Evolutionary conservation across 2,888 invertebrate species (phyloP), one percentile per base, ranked within the genome.

Genomic region (Steinernema scapterisci): DNA sequence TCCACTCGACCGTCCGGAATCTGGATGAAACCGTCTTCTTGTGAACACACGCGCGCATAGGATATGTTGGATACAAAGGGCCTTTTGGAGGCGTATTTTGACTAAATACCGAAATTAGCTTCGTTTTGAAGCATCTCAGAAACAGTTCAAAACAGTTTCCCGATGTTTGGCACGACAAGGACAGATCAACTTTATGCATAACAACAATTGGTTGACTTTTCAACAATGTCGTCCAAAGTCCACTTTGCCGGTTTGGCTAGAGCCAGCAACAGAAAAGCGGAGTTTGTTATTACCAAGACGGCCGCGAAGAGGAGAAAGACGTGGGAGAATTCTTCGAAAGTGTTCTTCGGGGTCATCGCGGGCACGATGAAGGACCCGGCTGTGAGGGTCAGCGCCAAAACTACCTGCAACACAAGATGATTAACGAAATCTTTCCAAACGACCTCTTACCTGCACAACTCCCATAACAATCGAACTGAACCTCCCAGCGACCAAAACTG

Each of bases 331-430:
- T 77, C 44, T n/a, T 56, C 52, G 70, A 73, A 72, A n/a, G 44
- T 73, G 43, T 74, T 74, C 23, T 76, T 38, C 9, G 73, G 73
- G 0, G 83, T 83, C 56, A 84, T 70, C 0, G 79, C 80, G 6
- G 83, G 84, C 0, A 83, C 81, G 11, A 83, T 70, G 75, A 83
- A 84, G 0, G 82, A 82, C 7, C 83, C 83, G 31, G 77, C 75
- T 74, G 81, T 80, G 16, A 84, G 76, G 16, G 80, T 75, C 0
- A 74, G 21, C 72, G 79, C 79, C 11, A 83, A 80, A 80, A 79
- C 79, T 73, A 31, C 77, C 74, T 38, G 44, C 11, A 70, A 72
- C 63, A 11, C 2, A 48, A 16, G 70, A 54, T 25, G n/a, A 2
- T 51, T 31, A 38, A 11, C 3, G 25, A 21, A 11, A 23, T 5